Conservation (phyloP, 2,113 vertebrate genomes). For the Larimichthys polyactis region DNA sequence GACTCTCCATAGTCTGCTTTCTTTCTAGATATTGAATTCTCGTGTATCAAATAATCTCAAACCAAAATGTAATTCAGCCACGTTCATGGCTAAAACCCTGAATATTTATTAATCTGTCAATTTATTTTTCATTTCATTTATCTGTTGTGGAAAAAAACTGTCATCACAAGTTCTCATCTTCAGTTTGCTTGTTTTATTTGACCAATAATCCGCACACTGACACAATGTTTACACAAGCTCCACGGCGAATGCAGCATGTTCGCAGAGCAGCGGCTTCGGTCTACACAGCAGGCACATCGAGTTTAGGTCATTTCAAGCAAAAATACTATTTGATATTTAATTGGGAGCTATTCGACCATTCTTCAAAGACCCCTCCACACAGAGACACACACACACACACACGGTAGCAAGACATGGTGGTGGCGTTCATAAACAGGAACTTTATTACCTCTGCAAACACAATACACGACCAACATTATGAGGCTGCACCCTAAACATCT, state of each 20-base stretch:
- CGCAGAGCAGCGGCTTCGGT: not conserved
- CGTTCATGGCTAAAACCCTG: too few species aligned
- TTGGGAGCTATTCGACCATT: too few species aligned
- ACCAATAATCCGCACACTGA: not conserved
- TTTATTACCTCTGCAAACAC: too few species aligned
- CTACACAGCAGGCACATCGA: not conserved
- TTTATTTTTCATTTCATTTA: not conserved
- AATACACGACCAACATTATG: too few species aligned
- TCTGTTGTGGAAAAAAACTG: not conserved
- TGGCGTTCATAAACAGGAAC: too few species aligned
- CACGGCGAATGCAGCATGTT: not conserved
- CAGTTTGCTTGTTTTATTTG: not conserved
- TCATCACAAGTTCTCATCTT: not conserved
- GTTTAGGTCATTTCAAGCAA: not conserved
- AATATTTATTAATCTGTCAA: not conserved
- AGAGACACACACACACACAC: too few species aligned
- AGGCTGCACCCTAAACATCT: too few species aligned
- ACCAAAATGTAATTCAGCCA: not conserved
- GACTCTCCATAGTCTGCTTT: not conserved
- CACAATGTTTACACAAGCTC: not conserved
- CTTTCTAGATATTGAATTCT: not conserved
- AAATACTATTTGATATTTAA: too few species aligned
- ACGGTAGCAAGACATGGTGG: too few species aligned
- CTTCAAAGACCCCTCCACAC: too few species aligned
- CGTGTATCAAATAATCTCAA: constrained; percentile 2